These are phyloP conservation scores for Cossypha dichroa DNA, from an alignment of 2,797 vertebrate species.

Conservation along the genomic window DNA sequence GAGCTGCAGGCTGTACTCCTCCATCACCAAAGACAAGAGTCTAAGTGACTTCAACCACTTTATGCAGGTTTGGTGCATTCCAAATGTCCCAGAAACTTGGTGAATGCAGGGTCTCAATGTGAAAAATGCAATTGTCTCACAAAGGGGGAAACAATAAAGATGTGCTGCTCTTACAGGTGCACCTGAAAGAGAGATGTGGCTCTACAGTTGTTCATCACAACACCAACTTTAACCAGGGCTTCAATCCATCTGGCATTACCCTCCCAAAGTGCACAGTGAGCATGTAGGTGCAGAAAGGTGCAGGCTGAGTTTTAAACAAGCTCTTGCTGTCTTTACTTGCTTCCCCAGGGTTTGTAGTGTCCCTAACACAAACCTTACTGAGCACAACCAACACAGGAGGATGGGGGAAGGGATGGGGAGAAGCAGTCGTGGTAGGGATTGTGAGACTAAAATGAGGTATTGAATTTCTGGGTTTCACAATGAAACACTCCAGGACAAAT, in stretches of 20 bases:
- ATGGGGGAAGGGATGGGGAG: neutral
- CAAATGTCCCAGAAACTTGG: neutral
- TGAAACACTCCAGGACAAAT: constrained; percentile 65
- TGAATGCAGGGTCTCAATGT: neutral
- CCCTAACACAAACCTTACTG: neutral
- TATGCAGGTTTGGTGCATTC: neutral
- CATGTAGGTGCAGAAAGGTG: neutral
- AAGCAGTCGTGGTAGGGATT: neutral
- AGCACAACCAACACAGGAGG: neutral
- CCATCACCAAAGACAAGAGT: neutral
- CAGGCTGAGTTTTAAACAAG: neutral
- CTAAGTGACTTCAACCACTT: neutral
- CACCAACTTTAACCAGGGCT: neutral
- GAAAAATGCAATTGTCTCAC: neutral
- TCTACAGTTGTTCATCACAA: neutral
- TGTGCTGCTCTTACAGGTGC: neutral
- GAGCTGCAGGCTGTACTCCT: neutral
- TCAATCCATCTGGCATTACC: neutral
- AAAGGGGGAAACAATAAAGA: neutral
- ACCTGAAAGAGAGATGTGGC: neutral
- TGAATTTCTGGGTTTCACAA: constrained; percentile 71
- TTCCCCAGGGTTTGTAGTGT: neutral
- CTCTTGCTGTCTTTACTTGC: neutral
- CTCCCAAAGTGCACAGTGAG: neutral
- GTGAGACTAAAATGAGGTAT: constrained; percentile 64